Evolutionary conservation across 2,888 invertebrate genomes (phyloP), one percentile per base, ranked within the genome.

Genomic region (Hemaris fuciformis): DNA sequence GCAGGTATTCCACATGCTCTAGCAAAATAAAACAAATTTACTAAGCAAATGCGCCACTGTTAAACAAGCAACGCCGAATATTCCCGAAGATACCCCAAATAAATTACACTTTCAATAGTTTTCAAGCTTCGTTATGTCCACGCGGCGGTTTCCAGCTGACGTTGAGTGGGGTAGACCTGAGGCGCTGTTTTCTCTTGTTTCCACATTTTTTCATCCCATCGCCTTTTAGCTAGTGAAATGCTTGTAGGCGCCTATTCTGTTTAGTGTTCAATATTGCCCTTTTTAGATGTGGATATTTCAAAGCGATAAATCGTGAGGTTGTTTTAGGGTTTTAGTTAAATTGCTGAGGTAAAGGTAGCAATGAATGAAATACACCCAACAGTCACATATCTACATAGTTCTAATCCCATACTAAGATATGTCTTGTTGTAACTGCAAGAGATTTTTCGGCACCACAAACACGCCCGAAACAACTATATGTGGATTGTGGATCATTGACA

Each of bases 141-240:
- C 23, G 38, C 27, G 27, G 18, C 18, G 10, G n/a, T 6, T 20
- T 10, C 34, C 34, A n/a, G 34, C 65, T 63, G 68, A 68, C 68
- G 66, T 62, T 68, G 68, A 68, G 25, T 57, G 61, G 66, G 66
- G 68, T 68, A 56, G 31, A 42, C 63, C 27, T 60, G 62, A 46
- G 53, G 59, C 66, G 53, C 61, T 48, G 61, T 60, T 57, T 63
- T 62, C 48, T 34, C 56, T 59, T 41, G 56, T 62, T 43, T 41
- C 46, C 62, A 48, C 57, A 62, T 53, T 64, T 64, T 57, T 57
- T 59, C 63, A 60, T 58, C 57, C 41, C 25, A 60, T 41, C 53
- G 60, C 43, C 58, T 60, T 59, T 53, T 53, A 45, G 27, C 59
- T 34, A 31, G 22, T 46, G 53, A 53, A 53, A 60, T 53, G 31